Conservation (phyloP, 2,888 invertebrate species). For the Oeneis ivallda region DNA sequence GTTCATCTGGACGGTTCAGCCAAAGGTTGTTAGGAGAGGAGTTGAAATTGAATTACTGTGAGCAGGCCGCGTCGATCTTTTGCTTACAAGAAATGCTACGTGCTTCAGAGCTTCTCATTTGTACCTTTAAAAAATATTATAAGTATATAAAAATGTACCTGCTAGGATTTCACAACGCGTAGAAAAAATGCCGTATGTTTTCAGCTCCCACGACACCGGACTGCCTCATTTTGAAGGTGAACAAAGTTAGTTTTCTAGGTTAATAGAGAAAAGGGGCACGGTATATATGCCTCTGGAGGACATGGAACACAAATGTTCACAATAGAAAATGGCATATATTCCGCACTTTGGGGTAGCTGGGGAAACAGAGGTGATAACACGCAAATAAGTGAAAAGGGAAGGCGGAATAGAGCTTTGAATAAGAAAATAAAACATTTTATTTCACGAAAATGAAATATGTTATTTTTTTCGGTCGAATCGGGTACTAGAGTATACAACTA, state of each 20-base stretch:
- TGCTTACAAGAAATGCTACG: slow-evolving; percentile 21
- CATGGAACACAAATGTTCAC: slow-evolving; percentile 43
- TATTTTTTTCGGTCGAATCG: too few species aligned
- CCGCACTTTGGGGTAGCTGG: slow-evolving; percentile 41
- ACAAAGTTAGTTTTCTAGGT: slow-evolving; percentile 45
- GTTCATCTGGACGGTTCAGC: slow-evolving; percentile 66
- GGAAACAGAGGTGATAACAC: slow-evolving; percentile 42
- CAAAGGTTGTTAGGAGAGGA: slow-evolving; percentile 65
- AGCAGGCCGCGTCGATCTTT: slow-evolving; percentile 47
- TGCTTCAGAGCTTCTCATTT: slow-evolving; percentile 5
- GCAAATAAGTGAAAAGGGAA: slow-evolving; percentile 40
- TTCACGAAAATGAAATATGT: background rate
- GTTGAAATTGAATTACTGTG: slow-evolving; percentile 67
- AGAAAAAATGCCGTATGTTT: slow-evolving; percentile 18
- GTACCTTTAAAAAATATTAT: background rate
- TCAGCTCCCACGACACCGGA: slow-evolving; percentile 34
- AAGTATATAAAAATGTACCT: background rate
- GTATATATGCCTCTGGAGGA: slow-evolving; percentile 43
- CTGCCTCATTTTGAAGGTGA: slow-evolving; percentile 41
- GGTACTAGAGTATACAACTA: too few species aligned
- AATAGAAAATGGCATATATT: slow-evolving; percentile 44
- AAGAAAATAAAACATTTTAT: slow-evolving; percentile 15
- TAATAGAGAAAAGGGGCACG: slow-evolving; percentile 44
- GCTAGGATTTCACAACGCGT: background rate
- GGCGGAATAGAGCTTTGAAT: slow-evolving; percentile 9